These are phyloP conservation scores for Drosophila burlai DNA, from an alignment of 1,140 invertebrate species.

Conservation along the genomic window DNA sequence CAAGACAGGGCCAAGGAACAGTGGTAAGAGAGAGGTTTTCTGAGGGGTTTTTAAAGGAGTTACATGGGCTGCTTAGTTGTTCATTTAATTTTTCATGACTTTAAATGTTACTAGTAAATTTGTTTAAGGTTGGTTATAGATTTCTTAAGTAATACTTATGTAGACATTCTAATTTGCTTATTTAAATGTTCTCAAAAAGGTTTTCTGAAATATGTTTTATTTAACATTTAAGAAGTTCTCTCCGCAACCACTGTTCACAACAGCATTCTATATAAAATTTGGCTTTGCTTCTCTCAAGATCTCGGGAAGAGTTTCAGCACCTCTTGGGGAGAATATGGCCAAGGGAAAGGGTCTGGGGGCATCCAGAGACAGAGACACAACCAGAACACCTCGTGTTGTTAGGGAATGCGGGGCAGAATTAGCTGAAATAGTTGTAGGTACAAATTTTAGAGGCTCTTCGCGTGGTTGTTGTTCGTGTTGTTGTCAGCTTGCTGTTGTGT, in stretches of 20 bases:
- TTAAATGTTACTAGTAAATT: too few species aligned
- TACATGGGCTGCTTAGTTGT: too few species aligned
- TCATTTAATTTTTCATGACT: too few species aligned
- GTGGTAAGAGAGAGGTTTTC: conserved; percentile 9
- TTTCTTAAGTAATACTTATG: neutral
- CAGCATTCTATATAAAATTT: conserved; percentile 58
- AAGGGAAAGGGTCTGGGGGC: neutral
- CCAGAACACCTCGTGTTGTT: conserved; percentile 56
- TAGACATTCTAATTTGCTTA: neutral
- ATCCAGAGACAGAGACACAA: conserved; percentile 4
- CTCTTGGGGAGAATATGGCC: conserved; percentile 31
- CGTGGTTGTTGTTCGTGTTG: conserved; percentile 13
- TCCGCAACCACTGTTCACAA: conserved; percentile 12
- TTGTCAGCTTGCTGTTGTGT: conserved; percentile 25
- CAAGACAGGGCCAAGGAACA: conserved; percentile 31
- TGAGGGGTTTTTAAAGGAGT: neutral
- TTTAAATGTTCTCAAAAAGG: neutral
- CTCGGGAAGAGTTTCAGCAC: conserved; percentile 68
- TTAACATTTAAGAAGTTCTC: neutral
- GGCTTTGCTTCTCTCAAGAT: conserved; percentile 48
- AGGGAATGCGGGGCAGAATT: conserved; percentile 76
- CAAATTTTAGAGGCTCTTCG: conserved; percentile 71
- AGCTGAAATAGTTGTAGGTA: conserved; percentile 84
- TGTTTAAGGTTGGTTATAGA: too few species aligned
- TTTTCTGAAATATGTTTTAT: too few species aligned